phyloP scores from a whole-genome alignment of 2,113 vertebrate genomes.

The Pyxicephalus adspersus region DNA sequence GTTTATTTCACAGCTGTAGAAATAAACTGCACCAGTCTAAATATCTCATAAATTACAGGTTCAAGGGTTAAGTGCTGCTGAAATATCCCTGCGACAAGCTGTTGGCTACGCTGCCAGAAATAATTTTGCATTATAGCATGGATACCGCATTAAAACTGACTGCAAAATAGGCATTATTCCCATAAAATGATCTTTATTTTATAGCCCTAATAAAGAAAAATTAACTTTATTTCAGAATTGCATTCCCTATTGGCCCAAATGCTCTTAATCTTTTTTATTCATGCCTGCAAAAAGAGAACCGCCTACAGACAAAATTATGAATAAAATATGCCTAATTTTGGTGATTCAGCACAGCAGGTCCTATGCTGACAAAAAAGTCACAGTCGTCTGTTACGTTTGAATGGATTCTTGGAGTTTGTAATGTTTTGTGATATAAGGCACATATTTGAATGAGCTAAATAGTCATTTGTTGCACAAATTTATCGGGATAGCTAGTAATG shows the following conservation, averaged over 20 bases:
- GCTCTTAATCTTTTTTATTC: constrained; percentile 13
- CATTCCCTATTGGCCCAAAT: neutral
- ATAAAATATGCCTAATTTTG: neutral
- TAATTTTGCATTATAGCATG: neutral
- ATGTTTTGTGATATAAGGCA: neutral
- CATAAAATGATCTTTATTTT: constrained; percentile 5
- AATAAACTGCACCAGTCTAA: neutral
- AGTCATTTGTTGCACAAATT: neutral
- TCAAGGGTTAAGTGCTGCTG: constrained; percentile 17
- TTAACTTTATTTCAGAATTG: constrained; percentile 2
- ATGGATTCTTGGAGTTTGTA: neutral
- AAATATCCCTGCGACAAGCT: neutral
- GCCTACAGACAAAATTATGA: neutral
- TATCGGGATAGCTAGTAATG: neutral
- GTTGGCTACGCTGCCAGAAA: neutral
- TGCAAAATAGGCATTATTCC: constrained; percentile 12
- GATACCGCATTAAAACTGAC: constrained; percentile 4
- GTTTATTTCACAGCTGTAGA: constrained; percentile 10
- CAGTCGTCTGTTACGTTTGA: neutral
- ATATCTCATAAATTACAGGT: neutral
- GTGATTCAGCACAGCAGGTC: neutral
- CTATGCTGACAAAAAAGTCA: neutral
- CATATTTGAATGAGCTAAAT: too few relatives aligned
- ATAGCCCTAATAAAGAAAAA: constrained; percentile 11
- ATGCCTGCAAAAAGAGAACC: neutral